These are phyloP conservation scores for Protonemura montana DNA, from an alignment of 2,888 invertebrate species.

Conservation along the genomic window DNA sequence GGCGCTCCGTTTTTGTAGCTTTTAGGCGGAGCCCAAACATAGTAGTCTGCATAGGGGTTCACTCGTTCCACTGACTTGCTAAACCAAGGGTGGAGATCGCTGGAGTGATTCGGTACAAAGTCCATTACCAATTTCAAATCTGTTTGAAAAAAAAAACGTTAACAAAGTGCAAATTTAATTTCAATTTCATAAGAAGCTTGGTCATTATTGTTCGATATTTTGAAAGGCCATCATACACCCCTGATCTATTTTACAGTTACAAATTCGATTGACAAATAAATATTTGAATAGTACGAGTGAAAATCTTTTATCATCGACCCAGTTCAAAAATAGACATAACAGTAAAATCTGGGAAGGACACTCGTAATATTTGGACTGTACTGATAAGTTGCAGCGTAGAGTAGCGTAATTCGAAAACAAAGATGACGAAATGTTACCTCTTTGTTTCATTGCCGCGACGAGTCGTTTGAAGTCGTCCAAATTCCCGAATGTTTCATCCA, in stretches of 20 bases:
- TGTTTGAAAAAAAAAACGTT: slow-evolving; percentile 46
- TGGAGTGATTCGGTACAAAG: slow-evolving; percentile 55
- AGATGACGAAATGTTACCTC: slow-evolving; percentile 56
- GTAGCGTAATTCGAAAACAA: not conserved
- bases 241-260: not conserved
- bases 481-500: slow-evolving; percentile 78
- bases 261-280: not conserved
- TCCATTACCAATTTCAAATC: slow-evolving; percentile 53
- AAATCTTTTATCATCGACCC: slow-evolving; percentile 22
- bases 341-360: slow-evolving; percentile 1
- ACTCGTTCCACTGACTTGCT: slow-evolving; percentile 59
- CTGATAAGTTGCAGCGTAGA: not conserved
- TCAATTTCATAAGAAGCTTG: no score
- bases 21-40: slow-evolving; percentile 61
- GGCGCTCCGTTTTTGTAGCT: slow-evolving; percentile 53
- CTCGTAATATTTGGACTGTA: not conserved
- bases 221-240: not conserved
- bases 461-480: slow-evolving; percentile 73
- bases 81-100: slow-evolving; percentile 63
- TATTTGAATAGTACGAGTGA: not conserved
- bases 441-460: slow-evolving; percentile 62
- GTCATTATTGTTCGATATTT: not conserved
- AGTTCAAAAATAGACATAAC: not conserved
- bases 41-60: slow-evolving; percentile 61
- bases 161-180: no score